These are phyloP conservation scores for Ailuropoda melanoleuca DNA, from an alignment of 2,113 vertebrate genomes.

Conservation along the genomic window DNA sequence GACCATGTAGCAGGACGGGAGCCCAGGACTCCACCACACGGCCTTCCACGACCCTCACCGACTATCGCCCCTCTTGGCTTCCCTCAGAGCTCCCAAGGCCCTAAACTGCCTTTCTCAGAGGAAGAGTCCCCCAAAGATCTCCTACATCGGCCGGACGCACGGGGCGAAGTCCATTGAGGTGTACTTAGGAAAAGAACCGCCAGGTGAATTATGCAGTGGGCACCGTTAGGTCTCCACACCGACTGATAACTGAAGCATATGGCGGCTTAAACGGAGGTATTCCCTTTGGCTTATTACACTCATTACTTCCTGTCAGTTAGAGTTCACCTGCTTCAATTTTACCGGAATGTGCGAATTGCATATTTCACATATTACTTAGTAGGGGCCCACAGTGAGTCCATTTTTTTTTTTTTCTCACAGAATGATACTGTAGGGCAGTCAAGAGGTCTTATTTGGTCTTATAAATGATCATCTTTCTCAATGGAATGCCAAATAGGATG, in stretches of 20 bases:
- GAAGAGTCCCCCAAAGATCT: neutral
- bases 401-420: neutral
- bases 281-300: constrained; percentile 64
- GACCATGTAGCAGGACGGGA: neutral
- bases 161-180: neutral
- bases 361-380: constrained; percentile 54
- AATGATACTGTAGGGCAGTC: constrained; percentile 23
- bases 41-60: neutral
- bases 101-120: neutral
- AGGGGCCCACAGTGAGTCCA: neutral
- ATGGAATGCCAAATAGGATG: neutral
- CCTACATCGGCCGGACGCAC: neutral
- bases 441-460: constrained; percentile 43
- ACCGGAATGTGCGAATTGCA: constrained; percentile 45
- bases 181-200: neutral
- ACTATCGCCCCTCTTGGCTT: neutral
- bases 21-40: neutral
- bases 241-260: constrained; percentile 19
- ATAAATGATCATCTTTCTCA: constrained; percentile 11
- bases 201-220: neutral
- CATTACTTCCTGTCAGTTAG: constrained; percentile 67
- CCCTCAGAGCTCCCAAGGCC: neutral
- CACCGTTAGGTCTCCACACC: neutral
- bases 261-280: constrained; percentile 29
- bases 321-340: constrained; percentile 60